Evolutionary conservation across 1,140 invertebrate genomes (phyloP).

Genomic region (Calliphora vicina): DNA sequence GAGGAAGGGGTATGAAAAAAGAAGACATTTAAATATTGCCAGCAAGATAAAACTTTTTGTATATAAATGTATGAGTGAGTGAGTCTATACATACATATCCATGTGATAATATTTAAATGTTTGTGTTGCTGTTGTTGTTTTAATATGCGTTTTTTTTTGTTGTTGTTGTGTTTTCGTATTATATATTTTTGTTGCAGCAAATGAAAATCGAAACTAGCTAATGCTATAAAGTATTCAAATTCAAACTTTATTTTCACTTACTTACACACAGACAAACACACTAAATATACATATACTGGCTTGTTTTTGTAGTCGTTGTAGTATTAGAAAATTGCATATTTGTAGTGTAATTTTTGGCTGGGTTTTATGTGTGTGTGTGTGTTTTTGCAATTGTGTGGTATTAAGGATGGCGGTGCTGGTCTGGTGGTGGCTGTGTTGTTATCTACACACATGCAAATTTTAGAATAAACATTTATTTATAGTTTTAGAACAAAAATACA

Average conservation of each 20-base stretch:
- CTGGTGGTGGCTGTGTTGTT: too few relatives aligned
- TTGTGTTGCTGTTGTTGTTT: neutral
- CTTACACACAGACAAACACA: too few relatives aligned
- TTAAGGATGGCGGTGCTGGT: neutral
- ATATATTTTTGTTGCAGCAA: too few relatives aligned
- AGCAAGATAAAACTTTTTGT: too few relatives aligned
- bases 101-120: neutral
- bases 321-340: neutral
- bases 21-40: neutral
- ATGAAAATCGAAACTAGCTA: neutral
- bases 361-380: neutral
- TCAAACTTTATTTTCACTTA: neutral
- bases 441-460: neutral
- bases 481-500: neutral
- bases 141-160: neutral
- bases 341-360: neutral
- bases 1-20: neutral
- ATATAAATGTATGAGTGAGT: too few relatives aligned
- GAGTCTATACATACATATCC: too few relatives aligned
- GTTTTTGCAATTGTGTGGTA: neutral
- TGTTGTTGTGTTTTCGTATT: neutral
- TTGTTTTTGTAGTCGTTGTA: too few relatives aligned
- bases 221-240: too few relatives aligned
- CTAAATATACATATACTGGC: too few relatives aligned
- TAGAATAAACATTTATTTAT: constrained; percentile 11